Evolutionary conservation across 37 sponge, comb jelly and placozoan genomes (phyloP), one percentile per base, ranked within the genome.

Genomic region (Amphimedon queenslandica): DNA sequence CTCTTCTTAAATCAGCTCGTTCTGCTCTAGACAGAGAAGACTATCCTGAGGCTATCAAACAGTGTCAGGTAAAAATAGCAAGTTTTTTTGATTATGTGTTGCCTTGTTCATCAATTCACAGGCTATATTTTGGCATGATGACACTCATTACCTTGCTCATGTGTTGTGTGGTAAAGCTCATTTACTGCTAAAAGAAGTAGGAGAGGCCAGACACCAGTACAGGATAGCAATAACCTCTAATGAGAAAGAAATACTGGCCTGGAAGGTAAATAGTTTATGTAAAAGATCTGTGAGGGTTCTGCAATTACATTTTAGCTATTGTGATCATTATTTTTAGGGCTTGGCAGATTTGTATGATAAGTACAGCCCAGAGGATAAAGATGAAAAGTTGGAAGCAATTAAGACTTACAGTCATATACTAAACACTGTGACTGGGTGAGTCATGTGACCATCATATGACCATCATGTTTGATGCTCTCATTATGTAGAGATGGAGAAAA

Each of bases 1-100:
- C 68, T 69, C 74, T 40, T 16, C 56, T 93, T 25, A 93, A 93
- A 37, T 66, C 81, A 56, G 94, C 94, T 0, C 77, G 80, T 55
- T 72, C 76, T 30, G 87, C 90, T 21, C 55, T 93, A 37, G 75
- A 42, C 20, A 60, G 71, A 58, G 79, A 86, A 43, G 77, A 93
- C 3, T 89, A 71, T 40, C 42, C 85, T 37, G 83, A 82, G 58
- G 81, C 58, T 0, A 32, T 70, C 30, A 76, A 63, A 38, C 36
- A 57, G 28, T 93, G 94, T 47, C 63, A 89, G 87, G 94, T 93
- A n/a, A n/a, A n/a, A n/a, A n/a, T n/a, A n/a, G n/a, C n/a, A 47
- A 70, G 71, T 70, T 27, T 13, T 39, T 38, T 60, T 30, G 63
- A 72, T 64, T n/a, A 18, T 2, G 55, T 64, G 38, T 57, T 5